These are phyloP conservation scores for Hippocampus mohnikei DNA, from an alignment of 2,113 vertebrate genomes.

Conservation along the genomic window DNA sequence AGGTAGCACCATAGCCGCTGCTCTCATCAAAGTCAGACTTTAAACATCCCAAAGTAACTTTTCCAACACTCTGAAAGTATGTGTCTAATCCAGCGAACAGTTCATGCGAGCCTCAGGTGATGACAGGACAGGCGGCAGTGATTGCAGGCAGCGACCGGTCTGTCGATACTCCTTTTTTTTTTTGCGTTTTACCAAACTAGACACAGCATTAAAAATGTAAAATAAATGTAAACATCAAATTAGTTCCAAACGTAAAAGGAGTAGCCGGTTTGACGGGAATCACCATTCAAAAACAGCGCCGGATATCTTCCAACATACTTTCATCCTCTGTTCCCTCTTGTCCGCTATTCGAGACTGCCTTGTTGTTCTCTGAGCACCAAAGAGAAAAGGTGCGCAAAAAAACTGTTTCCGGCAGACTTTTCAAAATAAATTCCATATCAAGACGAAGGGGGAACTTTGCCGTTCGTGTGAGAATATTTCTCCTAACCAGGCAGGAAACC, in stretches of 20 bases:
- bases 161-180: background rate
- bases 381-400: background rate
- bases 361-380: background rate
- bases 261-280: background rate
- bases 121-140: conserved; percentile 39
- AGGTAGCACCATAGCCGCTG: conserved; percentile 45
- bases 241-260: background rate
- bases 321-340: background rate
- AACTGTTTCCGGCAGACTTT: background rate
- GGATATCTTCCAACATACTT: background rate
- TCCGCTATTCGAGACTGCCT: conserved; percentile 21
- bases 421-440: background rate
- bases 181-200: background rate
- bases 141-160: conserved; percentile 24
- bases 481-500: too few relatives aligned
- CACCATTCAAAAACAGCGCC: conserved; percentile 6
- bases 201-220: background rate
- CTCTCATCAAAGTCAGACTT: background rate
- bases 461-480: background rate
- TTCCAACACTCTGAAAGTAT: conserved; percentile 2
- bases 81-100: background rate
- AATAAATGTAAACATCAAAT: background rate
- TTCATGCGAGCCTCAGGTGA: conserved; percentile 36
- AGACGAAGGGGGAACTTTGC: background rate
- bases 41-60: conserved; percentile 35